Percentiles rank a stretch among this genome's conserved stretches.
These are phyloP conservation scores for Cataglyphis hispanica DNA, from an alignment of 1,140 invertebrate genomes.

Conservation along the genomic window DNA sequence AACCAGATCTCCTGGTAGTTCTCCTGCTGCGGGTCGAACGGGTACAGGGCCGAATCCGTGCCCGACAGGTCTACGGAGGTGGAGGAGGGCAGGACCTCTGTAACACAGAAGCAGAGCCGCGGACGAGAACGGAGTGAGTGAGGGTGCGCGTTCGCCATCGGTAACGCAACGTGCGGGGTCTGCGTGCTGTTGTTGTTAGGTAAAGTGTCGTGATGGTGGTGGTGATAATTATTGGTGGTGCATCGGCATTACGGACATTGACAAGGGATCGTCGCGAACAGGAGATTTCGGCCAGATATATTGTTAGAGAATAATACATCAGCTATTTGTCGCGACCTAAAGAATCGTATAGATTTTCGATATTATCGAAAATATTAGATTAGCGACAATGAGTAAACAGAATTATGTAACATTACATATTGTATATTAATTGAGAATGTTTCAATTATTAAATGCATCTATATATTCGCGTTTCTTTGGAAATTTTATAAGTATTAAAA, in stretches of 20 bases:
- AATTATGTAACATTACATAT: not conserved
- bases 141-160: constrained; percentile 74
- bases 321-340: constrained; percentile 14
- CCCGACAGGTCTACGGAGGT: constrained; percentile 87
- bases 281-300: constrained; percentile 8
- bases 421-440: not conserved
- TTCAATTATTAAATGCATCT: not conserved
- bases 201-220: constrained; percentile 32
- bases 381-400: not conserved
- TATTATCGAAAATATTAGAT: constrained; percentile 24
- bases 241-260: constrained; percentile 3
- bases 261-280: constrained; percentile 30
- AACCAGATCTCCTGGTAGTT: constrained; percentile 87
- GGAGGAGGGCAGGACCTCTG: constrained; percentile 87
- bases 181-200: constrained; percentile 66
- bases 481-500: not conserved
- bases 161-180: constrained; percentile 71
- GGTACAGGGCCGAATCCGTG: constrained; percentile 87
- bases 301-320: not conserved
- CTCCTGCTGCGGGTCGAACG: constrained; percentile 86
- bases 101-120: constrained; percentile 87
- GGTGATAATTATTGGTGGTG: constrained; percentile 22
- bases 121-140: constrained; percentile 82
- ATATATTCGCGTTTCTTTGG: not conserved
- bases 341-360: constrained; percentile 11